A percentile compares a stretch with the other conserved stretches of the same genome.
Evolutionary conservation across 2,888 invertebrate species (phyloP).

Genomic region (Sinotaia quadrata): DNA sequence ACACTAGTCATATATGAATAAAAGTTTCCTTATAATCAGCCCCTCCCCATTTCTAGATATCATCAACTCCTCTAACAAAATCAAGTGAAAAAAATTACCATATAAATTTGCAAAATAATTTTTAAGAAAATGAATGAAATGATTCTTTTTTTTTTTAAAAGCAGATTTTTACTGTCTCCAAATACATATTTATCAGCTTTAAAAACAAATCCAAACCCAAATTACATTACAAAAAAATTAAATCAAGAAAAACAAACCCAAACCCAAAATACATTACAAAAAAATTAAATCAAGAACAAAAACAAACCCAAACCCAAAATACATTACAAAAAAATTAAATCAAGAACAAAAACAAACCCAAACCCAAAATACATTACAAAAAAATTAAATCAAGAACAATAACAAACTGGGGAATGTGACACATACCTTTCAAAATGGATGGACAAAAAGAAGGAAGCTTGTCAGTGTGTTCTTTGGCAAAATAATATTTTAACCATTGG

Average conservation of each 20-base stretch:
- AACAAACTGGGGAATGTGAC: background rate
- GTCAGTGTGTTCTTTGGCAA: slow-evolving; percentile 37
- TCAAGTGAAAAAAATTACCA: too few relatives aligned
- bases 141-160: too few relatives aligned
- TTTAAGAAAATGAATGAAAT: too few relatives aligned
- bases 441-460: slow-evolving; percentile 50
- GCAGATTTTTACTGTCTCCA: too few relatives aligned
- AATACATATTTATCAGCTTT: too few relatives aligned
- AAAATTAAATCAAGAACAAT: background rate
- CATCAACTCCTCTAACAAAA: too few relatives aligned
- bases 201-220: too few relatives aligned
- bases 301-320: background rate
- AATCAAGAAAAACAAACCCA: background rate
- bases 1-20: too few relatives aligned
- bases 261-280: background rate
- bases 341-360: background rate
- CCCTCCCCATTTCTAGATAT: too few relatives aligned
- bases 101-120: too few relatives aligned
- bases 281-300: background rate
- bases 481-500: slow-evolving; percentile 63
- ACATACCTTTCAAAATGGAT: slow-evolving; percentile 50
- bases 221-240: too few relatives aligned
- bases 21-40: too few relatives aligned
- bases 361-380: background rate
- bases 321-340: background rate